Base-by-base conservation (phyloP, 2,797 vertebrate genomes). In the Propithecus deckenii region DNA sequence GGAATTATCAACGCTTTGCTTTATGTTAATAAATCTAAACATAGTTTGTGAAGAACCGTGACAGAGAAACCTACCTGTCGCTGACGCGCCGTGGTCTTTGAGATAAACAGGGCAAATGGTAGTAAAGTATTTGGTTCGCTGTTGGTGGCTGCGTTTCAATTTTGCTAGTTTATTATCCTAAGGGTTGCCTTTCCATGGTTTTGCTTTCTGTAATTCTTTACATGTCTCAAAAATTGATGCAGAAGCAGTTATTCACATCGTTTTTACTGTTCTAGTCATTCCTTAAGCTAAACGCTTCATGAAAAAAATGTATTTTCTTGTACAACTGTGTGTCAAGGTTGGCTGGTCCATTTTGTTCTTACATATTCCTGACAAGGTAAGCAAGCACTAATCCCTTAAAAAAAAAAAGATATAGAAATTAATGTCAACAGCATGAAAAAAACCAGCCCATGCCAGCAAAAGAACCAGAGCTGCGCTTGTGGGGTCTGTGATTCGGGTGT, bases 121-220 rank as follows among this genome's bases (percentile, higher is more conserved):
- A 15, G 46, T 1, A 5, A 3, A 1, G 23, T 8, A 7, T 0
- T 1, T 3, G 52, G 5, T 8, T 3, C 10, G 84, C 4, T 43
- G 13, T 10, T 20, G 30, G 46, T 5, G 72, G 3, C 4, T 0
- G 13, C 5, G 32, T 55, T 38, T 35, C 5, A 2, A 30, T 55
- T 32, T 13, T 8, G 17, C 61, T 32, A 4, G 32, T 17, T 13
- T 14, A 2, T n/a, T 25, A 20, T 3, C 48, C 23, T 6, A 7
- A 5, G 35, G 72, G 5, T 14, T 35, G 0, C 5, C 35, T 23
- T 20, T 25, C 75, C 28, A 2, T 3, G 23, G 4, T 23, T 55
- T 55, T n/a, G 28, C 1, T 25, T 43, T 10, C 35, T 25, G 13
- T 5, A 7, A 35, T 80, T 52, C 46, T 50, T 67, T 15, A n/a